Conservation (phyloP, 2,113 vertebrate genomes). For the Telmatochromis brichardi region DNA sequence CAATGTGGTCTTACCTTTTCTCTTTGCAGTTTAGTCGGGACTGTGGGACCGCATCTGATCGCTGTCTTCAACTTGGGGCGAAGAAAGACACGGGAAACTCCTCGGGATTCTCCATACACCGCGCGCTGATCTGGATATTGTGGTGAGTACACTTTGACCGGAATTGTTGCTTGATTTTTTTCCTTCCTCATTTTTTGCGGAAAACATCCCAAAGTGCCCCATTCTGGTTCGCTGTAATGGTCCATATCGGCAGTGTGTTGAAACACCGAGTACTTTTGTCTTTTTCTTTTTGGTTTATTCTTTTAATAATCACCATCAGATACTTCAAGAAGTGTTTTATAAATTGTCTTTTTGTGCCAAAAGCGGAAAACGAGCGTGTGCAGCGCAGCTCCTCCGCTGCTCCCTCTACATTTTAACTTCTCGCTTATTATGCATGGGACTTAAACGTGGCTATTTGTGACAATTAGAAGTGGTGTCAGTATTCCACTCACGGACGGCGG, state of each 20-base stretch:
- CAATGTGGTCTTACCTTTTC: constrained; percentile 8
- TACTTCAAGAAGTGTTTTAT: background rate
- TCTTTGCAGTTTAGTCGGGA: constrained; percentile 51
- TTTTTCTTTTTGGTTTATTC: background rate
- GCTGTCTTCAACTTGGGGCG: constrained; percentile 64
- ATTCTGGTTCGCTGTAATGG: background rate
- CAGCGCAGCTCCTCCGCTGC: background rate
- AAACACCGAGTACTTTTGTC: background rate
- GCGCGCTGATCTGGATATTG: constrained; percentile 28
- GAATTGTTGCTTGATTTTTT: background rate
- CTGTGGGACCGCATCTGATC: constrained; percentile 49
- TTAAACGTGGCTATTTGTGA: constrained; percentile 31
- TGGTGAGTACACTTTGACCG: constrained; percentile 47
- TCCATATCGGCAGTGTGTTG: background rate
- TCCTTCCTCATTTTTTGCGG: background rate
- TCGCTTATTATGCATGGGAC: constrained; percentile 5
- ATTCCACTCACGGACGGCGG: constrained; percentile 22
- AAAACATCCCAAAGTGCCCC: background rate
- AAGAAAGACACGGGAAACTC: constrained; percentile 66
- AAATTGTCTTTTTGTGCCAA: background rate
- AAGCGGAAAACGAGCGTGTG: background rate
- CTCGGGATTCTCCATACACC: constrained; percentile 68
- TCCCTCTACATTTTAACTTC: background rate
- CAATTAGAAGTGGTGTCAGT: constrained; percentile 19
- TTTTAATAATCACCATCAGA: background rate